Base-by-base conservation (phyloP, 1,140 invertebrate genomes). In the Protaetia brevitarsis region DNA sequence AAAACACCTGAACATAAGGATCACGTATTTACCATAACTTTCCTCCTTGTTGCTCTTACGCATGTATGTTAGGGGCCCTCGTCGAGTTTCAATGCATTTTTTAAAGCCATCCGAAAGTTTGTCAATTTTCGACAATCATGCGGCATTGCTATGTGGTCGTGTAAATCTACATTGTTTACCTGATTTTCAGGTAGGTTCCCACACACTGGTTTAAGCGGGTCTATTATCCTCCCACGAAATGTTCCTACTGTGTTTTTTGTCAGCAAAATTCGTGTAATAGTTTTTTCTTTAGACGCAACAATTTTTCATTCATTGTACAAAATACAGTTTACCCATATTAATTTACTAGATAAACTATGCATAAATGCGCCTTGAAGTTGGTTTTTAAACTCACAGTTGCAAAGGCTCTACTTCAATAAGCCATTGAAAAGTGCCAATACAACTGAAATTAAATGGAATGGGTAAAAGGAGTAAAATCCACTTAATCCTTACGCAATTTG, bases 181-280 rank as follows among this genome's bases (percentile, higher is more conserved):
- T 59, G 57, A 29, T 29, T 59, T 58, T 59, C 57, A 59, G 57
- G 57, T 59, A 59, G 57, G 19, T 59, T 59, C 13, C 11, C 11
- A 13, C 1, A 59, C 13, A 59, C 26, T n/a, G 8, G 11, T 27
- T 59, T 59, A 31, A 59, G 30, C 29, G 57, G 19, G 7, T 51
- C 41, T 19, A 10, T 51, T 23, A 51, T 51, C 41, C 41, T 51
- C 16, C 41, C 19, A 51, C 21, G 26, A 51, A 7, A 51, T 51
- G 11, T 51, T 59, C 1, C 21, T 29, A 10, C 57, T 59, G 26
- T n/a, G 7, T 27, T 16, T 28, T 59, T 59, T 59, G 7, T 29
- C 11, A 58, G 11, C 26, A 58, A 58, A 34, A 34, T 7, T n/a
- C n/a, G 31, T n/a, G 31, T 34, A 34, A 34, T 34, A 7, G 31